These are phyloP conservation scores for Callopanchax toddi DNA, from an alignment of 2,113 vertebrate genomes.

Conservation along the genomic window DNA sequence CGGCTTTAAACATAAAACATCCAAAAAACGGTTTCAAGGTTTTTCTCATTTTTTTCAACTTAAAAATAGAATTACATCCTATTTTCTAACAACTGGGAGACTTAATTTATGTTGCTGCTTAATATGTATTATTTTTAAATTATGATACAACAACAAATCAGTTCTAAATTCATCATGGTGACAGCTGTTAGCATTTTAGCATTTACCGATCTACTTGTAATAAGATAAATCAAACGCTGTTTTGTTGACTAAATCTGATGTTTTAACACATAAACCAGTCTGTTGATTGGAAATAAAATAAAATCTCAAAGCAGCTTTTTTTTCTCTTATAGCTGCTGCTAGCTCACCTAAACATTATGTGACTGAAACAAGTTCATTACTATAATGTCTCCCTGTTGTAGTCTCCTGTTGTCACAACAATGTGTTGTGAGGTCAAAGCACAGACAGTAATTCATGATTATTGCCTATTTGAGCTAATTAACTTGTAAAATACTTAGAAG, in stretches of 20 bases:
- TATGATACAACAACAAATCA: too few relatives aligned
- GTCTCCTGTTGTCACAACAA: conserved; percentile 40
- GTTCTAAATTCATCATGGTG: too few relatives aligned
- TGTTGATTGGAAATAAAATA: conserved; percentile 11
- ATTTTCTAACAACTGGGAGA: too few relatives aligned
- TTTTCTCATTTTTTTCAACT: too few relatives aligned
- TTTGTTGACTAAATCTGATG: not conserved
- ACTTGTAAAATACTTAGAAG: conserved; percentile 29
- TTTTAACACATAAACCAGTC: not conserved
- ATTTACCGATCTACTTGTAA: too few relatives aligned
- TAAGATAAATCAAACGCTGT: too few relatives aligned
- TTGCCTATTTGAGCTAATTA: conserved; percentile 42
- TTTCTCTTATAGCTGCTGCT: not conserved
- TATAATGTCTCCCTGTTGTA: conserved; percentile 23
- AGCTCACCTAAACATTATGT: conserved; percentile 20
- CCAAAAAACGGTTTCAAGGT: too few relatives aligned
- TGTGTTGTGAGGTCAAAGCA: conserved; percentile 44
- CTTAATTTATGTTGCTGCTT: too few relatives aligned
- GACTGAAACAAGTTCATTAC: conserved; percentile 36
- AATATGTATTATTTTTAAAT: too few relatives aligned
- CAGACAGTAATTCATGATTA: conserved; percentile 38
- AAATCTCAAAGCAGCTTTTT: not conserved
- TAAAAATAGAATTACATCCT: too few relatives aligned
- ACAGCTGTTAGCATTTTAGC: too few relatives aligned
- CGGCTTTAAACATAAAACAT: too few relatives aligned